Conservation (phyloP, 2,797 vertebrate species). For the Avahi laniger region DNA sequence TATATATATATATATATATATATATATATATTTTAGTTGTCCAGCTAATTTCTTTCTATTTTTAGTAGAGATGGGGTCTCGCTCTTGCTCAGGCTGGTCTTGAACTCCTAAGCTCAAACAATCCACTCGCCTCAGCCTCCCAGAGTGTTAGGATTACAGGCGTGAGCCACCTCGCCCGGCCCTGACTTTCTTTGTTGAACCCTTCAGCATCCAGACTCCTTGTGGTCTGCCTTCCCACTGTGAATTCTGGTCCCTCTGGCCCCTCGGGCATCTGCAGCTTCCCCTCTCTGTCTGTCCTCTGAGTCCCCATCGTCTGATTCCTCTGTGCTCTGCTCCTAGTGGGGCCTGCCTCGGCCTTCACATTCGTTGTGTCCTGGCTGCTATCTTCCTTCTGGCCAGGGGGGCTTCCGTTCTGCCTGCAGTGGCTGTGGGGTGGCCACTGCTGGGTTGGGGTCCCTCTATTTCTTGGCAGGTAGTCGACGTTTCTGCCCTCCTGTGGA, state of each 20-base stretch:
- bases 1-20: too few relatives aligned
- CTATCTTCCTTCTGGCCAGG: background rate
- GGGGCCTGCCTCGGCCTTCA: background rate
- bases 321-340: background rate
- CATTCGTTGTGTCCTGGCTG: rapidly evolving
- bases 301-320: background rate
- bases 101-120: too few relatives aligned
- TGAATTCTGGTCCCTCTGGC: background rate
- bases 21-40: too few relatives aligned
- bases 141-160: too few relatives aligned
- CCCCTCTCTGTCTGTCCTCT: background rate
- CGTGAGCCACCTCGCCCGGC: too few relatives aligned
- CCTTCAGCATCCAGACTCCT: background rate
- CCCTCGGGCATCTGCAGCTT: too few relatives aligned
- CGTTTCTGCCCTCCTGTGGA: background rate
- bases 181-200: background rate
- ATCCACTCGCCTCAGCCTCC: too few relatives aligned
- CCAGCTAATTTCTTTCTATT: too few relatives aligned
- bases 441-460: background rate
- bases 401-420: background rate
- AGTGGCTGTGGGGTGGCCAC: background rate
- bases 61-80: too few relatives aligned
- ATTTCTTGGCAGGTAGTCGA: background rate
- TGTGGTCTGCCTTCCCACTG: background rate
- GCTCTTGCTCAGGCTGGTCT: too few relatives aligned